Base-by-base conservation (phyloP, 2,113 vertebrate species). In the Perccottus glenii region DNA sequence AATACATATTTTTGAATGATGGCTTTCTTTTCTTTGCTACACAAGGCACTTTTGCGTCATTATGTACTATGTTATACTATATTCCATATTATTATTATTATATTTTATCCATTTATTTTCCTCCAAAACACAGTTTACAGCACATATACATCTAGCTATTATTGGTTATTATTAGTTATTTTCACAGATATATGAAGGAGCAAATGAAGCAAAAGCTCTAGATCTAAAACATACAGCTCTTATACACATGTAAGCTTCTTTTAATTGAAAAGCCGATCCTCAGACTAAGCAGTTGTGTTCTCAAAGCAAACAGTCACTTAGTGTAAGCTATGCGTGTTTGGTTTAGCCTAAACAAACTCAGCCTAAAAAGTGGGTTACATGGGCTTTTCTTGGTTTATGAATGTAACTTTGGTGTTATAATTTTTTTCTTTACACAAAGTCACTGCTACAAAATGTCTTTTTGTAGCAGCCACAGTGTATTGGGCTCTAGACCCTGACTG, bases 221-320 rank as follows among this genome's bases (percentile, higher is more conserved):
- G 55, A 55, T 4, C 63, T 8, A 55, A 59, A 78, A 57, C 81
- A 82, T 50, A 88, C 87, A 67, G 87, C 50, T 1, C 4, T 27
- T 52, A 11, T 64, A 83, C 77, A 72, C 43, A 73, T 47, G 12
- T 63, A 71, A 77, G 78, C 50, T 60, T 35, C 10, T 65, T 12
- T 81, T 78, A 78, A 86, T 79, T 86, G 70, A 85, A 87, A 85
- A 78, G 38, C 64, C 53, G 9, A 14, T 67, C 61, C 19, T 14
- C n/a, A 90, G 83, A 85, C 79, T 82, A 77, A 87, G 75, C 83
- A 77, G 49, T 44, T 61, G 35, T 3, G 19, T 9, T 78, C 46
- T 55, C 33, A 82, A 83, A 86, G 67, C 84, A 89, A 86, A 88
- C 78, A 72, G 46, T 2, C 44, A 50, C 40, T 62, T 19, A 69